Base-by-base conservation (phyloP, 2,113 vertebrate genomes). In the Falco punctatus region DNA sequence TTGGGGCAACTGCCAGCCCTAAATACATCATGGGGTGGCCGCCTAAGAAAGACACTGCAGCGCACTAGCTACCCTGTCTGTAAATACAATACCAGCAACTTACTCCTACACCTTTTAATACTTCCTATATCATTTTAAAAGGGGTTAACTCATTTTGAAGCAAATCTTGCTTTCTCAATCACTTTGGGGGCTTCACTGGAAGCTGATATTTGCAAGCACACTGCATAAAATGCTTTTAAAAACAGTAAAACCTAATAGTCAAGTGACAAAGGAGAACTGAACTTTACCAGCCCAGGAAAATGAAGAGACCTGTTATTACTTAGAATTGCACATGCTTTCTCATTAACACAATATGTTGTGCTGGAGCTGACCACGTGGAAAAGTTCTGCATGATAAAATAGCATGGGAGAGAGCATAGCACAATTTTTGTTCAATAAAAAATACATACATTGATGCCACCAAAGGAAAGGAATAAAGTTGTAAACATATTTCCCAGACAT, bases 401-500 rank as follows among this genome's bases (percentile, higher is more conserved):
- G 44, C 46, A 90, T 28, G 21, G 48, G 75, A 70, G 69, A 89
- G 62, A 89, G 32, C 46, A 64, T 58, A 55, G 42, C 49, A 58
- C 32, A 62, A 13, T 65, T 92, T 86, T 89, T 89, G 84, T 88
- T 75, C 72, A 86, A 93, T 65, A 81, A 92, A 88, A 93, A 92
- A 85, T 59, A 91, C 94, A 86, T 46, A 65, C 48, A 35, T 33
- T 55, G 90, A 81, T 95, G 61, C 78, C 70, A 92, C 86, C 64
- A 88, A 96, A 94, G 61, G 80, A 96, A 94, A 91, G 83, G 65
- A 95, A 95, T 89, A 64, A 90, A 88, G 69, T 24, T 96, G 92
- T 94, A 92, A 96, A 97, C 86, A 81, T 94, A 92, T 94, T 97
- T 97, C 84, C 88, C 71, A 91, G 94, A 87, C 81, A 92, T 92